Conservation (phyloP, 2,113 vertebrate genomes). For the Stigmatopora argus region DNA sequence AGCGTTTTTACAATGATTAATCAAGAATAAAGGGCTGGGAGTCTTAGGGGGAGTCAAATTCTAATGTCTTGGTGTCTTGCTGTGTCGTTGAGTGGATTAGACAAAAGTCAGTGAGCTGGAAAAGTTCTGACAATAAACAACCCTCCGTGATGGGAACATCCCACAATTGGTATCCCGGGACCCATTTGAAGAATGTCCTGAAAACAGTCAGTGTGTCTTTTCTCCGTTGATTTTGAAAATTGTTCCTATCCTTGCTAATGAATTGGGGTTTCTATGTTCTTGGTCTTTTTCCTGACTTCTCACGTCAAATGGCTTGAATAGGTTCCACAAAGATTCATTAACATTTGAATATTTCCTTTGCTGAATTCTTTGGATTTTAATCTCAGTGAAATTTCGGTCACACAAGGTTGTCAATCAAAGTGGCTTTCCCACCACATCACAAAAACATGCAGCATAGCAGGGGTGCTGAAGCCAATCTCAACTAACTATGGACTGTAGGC, state of each 20-base stretch:
- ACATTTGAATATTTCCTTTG: constrained; percentile 42
- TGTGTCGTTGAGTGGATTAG: constrained; percentile 7
- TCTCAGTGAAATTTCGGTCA: neutral
- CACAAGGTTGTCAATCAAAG: neutral
- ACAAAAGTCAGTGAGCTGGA: neutral
- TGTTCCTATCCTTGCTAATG: constrained; percentile 9
- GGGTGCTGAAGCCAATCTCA: too few species aligned
- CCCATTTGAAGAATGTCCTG: constrained; percentile 7
- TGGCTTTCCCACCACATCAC: neutral
- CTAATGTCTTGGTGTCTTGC: neutral
- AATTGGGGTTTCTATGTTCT: constrained; percentile 10
- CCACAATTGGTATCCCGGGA: constrained; percentile 19
- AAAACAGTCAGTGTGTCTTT: constrained; percentile 1
- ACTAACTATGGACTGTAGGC: too few species aligned
- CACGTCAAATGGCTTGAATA: constrained; percentile 22
- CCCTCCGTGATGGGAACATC: constrained; percentile 11
- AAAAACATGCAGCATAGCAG: too few species aligned
- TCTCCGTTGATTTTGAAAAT: constrained; percentile 16
- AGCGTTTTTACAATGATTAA: constrained; percentile 3
- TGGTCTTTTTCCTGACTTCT: constrained; percentile 8
- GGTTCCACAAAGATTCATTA: constrained; percentile 32
- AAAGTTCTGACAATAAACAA: neutral
- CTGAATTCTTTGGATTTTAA: constrained; percentile 29
- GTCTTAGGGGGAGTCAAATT: neutral
- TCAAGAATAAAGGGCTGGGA: too few species aligned